These are phyloP conservation scores for Microtus ochrogaster DNA, from an alignment of 2,113 vertebrate species.

Conservation along the genomic window DNA sequence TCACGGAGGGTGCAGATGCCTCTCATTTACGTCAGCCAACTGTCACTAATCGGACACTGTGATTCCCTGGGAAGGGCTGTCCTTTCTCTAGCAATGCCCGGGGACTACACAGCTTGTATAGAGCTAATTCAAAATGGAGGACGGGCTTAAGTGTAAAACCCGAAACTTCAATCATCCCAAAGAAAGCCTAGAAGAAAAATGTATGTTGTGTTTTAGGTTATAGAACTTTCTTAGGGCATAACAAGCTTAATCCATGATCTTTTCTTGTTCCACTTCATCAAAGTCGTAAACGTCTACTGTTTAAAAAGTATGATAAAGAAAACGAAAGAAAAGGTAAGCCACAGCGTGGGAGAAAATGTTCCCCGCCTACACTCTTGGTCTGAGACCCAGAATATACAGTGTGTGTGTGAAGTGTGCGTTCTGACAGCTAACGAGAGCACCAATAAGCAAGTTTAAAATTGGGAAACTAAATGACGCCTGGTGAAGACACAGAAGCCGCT, in stretches of 20 bases:
- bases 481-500: neutral
- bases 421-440: neutral
- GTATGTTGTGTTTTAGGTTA: neutral
- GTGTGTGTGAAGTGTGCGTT: neutral
- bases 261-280: neutral
- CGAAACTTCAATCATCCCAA: neutral
- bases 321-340: neutral
- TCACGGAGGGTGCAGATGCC: neutral
- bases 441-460: neutral
- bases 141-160: neutral
- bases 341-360: neutral
- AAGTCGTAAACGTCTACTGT: neutral
- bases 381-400: neutral
- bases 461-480: neutral
- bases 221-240: neutral
- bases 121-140: neutral
- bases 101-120: no score
- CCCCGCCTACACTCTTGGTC: neutral
- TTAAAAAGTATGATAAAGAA: conserved; percentile 5
- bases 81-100: no score
- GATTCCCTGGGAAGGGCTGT: no score
- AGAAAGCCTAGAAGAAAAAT: neutral
- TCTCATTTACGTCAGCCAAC: neutral
- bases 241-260: neutral
- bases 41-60: neutral